phyloP scores from a whole-genome alignment of 1,140 invertebrate genomes.

The Coelopa frigida region DNA sequence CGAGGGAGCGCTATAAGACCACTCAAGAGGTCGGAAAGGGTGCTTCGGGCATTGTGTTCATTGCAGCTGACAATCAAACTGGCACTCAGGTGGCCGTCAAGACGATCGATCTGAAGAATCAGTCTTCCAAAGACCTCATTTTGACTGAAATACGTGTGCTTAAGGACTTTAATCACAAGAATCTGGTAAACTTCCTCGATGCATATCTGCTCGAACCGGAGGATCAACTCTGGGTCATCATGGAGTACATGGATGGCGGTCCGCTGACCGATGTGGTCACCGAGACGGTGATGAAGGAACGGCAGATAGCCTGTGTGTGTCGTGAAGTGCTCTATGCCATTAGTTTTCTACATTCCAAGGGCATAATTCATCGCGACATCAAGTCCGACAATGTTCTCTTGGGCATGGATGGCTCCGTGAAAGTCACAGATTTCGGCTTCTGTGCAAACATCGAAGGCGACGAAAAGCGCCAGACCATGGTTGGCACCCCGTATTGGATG shows the following conservation, averaged over 20 bases:
- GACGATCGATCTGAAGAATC: constrained; percentile 89
- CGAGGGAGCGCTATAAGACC: constrained; percentile 68
- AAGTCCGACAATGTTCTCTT: constrained; percentile 95
- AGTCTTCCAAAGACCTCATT: constrained; percentile 90
- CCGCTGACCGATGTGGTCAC: constrained; percentile 96
- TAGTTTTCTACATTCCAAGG: constrained; percentile 82
- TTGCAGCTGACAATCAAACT: constrained; percentile 72
- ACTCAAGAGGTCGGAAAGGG: constrained; percentile 85
- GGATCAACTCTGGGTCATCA: constrained; percentile 89
- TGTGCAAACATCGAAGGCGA: constrained; percentile 86
- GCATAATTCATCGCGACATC: constrained; percentile 89
- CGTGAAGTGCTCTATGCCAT: constrained; percentile 88
- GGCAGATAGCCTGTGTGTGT: constrained; percentile 93
- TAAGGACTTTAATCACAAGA: constrained; percentile 89
- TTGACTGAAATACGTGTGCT: constrained; percentile 92
- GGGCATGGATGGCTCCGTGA: constrained; percentile 93
- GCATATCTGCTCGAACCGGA: constrained; percentile 72
- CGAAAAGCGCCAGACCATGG: constrained; percentile 95
- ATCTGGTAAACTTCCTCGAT: constrained; percentile 95
- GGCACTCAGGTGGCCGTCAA: constrained; percentile 86
- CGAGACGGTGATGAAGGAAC: constrained; percentile 95
- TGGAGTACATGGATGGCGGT: constrained; percentile 94
- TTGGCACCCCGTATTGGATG: constrained; percentile 83
- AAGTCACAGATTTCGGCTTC: constrained; percentile 98
- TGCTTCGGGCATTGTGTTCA: constrained; percentile 86